Percentiles rank a stretch among this genome's conserved stretches.
Conservation (phyloP, 2,797 vertebrate species). For the Triplophysa yarkandensis region DNA sequence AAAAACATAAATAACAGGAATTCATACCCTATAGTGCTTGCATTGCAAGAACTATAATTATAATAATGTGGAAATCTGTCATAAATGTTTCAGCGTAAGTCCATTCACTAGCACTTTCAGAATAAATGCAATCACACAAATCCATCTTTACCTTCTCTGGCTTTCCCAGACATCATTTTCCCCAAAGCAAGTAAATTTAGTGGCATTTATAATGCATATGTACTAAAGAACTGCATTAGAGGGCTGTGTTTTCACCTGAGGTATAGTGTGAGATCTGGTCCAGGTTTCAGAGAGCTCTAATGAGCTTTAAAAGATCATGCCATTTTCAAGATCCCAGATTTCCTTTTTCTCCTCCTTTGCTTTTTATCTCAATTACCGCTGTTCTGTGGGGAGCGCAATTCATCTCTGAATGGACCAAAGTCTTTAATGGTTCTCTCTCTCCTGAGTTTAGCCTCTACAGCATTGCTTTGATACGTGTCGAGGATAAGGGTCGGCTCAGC, state of each 20-base stretch:
- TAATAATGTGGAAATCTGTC: conserved; percentile 57
- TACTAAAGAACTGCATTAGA: conserved; percentile 74
- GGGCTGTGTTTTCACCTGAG: conserved; percentile 63
- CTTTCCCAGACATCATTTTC: conserved; percentile 54
- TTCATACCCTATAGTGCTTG: not conserved
- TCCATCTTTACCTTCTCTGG: conserved; percentile 1
- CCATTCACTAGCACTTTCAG: conserved; percentile 23
- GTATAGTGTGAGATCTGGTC: conserved; percentile 61
- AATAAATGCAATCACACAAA: conserved; percentile 7
- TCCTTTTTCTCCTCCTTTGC: conserved; percentile 45
- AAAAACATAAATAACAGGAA: not conserved
- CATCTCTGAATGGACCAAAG: conserved; percentile 51
- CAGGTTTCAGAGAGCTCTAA: conserved; percentile 57
- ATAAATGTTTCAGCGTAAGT: conserved; percentile 58
- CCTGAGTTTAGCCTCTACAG: conserved; percentile 48
- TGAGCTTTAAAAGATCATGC: conserved; percentile 57
- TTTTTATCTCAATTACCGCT: conserved; percentile 65
- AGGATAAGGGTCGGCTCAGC: conserved; percentile 46
- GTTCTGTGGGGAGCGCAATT: conserved; percentile 36
- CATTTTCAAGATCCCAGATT: conserved; percentile 53
- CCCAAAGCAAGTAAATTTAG: conserved; percentile 62
- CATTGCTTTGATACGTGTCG: conserved; percentile 43
- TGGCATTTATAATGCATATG: conserved; percentile 75
- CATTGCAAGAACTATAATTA: conserved; percentile 17
- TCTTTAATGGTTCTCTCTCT: conserved; percentile 50